These are phyloP conservation scores for Portevinia maculata DNA, from an alignment of 2,888 invertebrate species.

Conservation along the genomic window DNA sequence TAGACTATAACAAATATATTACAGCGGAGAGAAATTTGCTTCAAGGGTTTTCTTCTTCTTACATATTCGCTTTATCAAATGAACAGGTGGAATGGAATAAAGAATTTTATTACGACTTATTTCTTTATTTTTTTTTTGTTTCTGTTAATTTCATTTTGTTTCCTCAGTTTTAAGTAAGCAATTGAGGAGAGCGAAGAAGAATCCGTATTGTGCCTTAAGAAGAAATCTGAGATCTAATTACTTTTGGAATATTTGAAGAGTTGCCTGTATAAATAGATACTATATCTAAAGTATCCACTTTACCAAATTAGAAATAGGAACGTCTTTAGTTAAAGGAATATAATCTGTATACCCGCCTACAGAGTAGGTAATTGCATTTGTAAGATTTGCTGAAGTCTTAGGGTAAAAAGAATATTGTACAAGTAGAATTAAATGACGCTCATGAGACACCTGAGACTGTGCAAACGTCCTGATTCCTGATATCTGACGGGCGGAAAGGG, in stretches of 20 bases:
- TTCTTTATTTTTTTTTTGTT: constrained; percentile 1
- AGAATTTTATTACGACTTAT: constrained; percentile 57
- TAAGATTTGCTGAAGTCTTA: neutral
- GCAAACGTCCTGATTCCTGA: neutral
- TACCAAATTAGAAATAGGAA: constrained; percentile 36
- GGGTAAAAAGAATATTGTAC: neutral
- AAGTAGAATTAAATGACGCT: neutral
- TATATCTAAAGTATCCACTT: constrained; percentile 1
- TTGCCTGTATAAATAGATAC: neutral
- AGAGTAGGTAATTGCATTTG: neutral
- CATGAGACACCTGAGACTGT: neutral
- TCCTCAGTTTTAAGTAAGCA: constrained; percentile 15
- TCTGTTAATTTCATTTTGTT: constrained; percentile 51
- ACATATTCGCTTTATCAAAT: neutral
- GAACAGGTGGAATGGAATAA: constrained; percentile 51
- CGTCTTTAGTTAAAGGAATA: constrained; percentile 33
- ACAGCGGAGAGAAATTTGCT: constrained; percentile 32
- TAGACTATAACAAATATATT: constrained; percentile 49
- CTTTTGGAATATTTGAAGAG: constrained; percentile 12
- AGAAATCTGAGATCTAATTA: constrained; percentile 43
- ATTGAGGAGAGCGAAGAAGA: constrained; percentile 45
- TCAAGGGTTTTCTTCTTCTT: constrained; percentile 6
- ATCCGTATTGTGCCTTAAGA: constrained; percentile 9
- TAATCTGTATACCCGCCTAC: neutral
- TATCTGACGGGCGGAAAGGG: neutral